phyloP scores from a whole-genome alignment of 64 coral and sea anemone genomes.

The Astreopora myriophthalma region DNA sequence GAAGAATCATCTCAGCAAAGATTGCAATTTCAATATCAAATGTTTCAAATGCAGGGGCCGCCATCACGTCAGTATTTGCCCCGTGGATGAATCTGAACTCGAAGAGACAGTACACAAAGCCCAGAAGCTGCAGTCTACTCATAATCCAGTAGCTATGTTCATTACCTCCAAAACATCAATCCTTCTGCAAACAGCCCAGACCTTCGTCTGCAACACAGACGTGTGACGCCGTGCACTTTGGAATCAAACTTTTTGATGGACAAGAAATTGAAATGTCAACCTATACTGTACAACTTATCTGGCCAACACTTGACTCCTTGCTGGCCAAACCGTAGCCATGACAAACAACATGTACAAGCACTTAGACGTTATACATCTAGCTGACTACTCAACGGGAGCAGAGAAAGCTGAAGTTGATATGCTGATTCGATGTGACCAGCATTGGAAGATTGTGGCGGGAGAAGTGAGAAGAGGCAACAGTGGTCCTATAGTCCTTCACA shows the following conservation, averaged over 20 bases:
- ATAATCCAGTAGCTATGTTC: not conserved
- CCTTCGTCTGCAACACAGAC: not conserved
- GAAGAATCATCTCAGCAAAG: not conserved
- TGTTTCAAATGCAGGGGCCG: not conserved
- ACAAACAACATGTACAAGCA: not conserved
- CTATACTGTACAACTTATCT: conserved; percentile 19
- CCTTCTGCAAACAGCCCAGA: not conserved
- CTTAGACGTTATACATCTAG: not conserved
- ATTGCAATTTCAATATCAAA: not conserved
- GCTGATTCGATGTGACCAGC: conserved; percentile 36
- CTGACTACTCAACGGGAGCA: not conserved
- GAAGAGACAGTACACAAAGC: not conserved
- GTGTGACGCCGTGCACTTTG: conserved; percentile 2
- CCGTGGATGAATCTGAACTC: not conserved
- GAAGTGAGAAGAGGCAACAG: conserved; percentile 10
- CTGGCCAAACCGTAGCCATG: not conserved
- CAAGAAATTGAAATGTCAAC: not conserved
- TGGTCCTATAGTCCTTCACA: not conserved
- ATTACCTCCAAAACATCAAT: not conserved
- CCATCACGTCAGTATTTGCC: not conserved
- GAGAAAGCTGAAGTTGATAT: conserved; percentile 29
- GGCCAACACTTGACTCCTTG: conserved; percentile 11
- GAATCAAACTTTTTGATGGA: not conserved
- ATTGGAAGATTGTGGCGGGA: conserved; percentile 40
- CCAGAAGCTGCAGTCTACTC: not conserved